These are phyloP conservation scores for Myotis vivesi DNA, from an alignment of 2,797 vertebrate genomes.

Conservation along the genomic window DNA sequence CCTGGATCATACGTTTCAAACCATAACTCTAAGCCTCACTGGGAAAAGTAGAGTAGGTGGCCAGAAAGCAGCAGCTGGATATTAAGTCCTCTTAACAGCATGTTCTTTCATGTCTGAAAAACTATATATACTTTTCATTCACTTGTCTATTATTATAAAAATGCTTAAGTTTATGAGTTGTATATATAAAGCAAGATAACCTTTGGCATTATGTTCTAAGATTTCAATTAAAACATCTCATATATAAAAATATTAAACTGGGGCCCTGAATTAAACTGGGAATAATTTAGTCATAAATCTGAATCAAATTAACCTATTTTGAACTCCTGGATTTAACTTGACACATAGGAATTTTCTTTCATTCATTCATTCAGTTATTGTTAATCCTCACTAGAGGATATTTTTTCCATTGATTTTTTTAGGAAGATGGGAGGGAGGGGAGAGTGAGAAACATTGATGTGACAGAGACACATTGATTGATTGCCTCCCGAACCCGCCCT, in stretches of 20 bases:
- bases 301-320: slow-evolving; percentile 38
- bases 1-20: background rate
- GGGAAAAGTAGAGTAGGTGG: background rate
- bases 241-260: slow-evolving; percentile 36
- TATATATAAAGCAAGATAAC: slow-evolving; percentile 26
- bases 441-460: background rate
- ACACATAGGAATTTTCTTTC: background rate
- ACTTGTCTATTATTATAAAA: slow-evolving; percentile 31
- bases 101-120: slow-evolving; percentile 36
- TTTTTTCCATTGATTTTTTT: background rate
- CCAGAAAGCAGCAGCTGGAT: slow-evolving; percentile 11
- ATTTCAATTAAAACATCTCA: slow-evolving; percentile 38
- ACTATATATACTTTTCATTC: slow-evolving; percentile 38
- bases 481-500: background rate
- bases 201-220: background rate
- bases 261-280: slow-evolving; percentile 9
- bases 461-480: background rate
- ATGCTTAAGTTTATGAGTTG: slow-evolving; percentile 21
- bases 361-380: background rate
- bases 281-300: slow-evolving; percentile 35
- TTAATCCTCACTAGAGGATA: background rate
- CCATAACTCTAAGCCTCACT: background rate
- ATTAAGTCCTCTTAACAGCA: background rate
- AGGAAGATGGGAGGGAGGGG: background rate
- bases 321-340: slow-evolving; percentile 33